Percentiles rank a stretch among this genome's conserved stretches.
Evolutionary conservation across 2,888 invertebrate species (phyloP).

Genomic region (Orchesella flavescens): DNA sequence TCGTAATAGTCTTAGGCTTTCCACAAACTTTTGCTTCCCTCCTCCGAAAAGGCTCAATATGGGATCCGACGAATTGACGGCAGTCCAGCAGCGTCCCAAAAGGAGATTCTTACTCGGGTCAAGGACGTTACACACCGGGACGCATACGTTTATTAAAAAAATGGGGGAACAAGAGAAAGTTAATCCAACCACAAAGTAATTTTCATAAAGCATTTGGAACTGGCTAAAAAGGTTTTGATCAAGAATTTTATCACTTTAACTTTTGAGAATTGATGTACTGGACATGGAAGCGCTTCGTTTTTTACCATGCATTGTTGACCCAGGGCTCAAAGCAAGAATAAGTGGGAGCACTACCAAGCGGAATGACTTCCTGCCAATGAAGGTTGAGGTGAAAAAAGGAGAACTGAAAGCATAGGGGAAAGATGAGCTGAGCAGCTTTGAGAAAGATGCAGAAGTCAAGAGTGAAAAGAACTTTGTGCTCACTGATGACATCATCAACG

Average conservation of each 20-base stretch:
- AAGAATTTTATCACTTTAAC: conserved; percentile 57
- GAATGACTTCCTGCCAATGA: conserved; percentile 51
- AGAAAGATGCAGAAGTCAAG: conserved; percentile 23
- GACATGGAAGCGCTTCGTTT: conserved; percentile 34
- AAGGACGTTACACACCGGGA: not conserved
- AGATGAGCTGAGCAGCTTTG: conserved; percentile 29
- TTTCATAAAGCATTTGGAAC: conserved; percentile 39
- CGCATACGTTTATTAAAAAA: not conserved
- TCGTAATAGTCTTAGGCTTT: no score
- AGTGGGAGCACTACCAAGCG: not conserved
- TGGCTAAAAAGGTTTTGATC: conserved; percentile 37
- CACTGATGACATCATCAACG: no score
- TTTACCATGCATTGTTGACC: conserved; percentile 21
- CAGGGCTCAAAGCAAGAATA: conserved; percentile 28
- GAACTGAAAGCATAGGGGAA: not conserved
- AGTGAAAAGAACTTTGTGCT: no score
- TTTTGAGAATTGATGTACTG: not conserved
- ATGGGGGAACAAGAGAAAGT: conserved; percentile 15
- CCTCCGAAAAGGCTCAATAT: not conserved
- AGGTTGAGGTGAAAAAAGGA: conserved; percentile 39
- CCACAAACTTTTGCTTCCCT: no score
- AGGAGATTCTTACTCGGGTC: not conserved
- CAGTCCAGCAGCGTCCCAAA: not conserved
- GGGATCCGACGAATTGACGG: not conserved
- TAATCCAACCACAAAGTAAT: not conserved